Evolutionary conservation across 2,797 vertebrate genomes (phyloP), one percentile per base, ranked within the genome.

Genomic region (Fringilla coelebs): DNA sequence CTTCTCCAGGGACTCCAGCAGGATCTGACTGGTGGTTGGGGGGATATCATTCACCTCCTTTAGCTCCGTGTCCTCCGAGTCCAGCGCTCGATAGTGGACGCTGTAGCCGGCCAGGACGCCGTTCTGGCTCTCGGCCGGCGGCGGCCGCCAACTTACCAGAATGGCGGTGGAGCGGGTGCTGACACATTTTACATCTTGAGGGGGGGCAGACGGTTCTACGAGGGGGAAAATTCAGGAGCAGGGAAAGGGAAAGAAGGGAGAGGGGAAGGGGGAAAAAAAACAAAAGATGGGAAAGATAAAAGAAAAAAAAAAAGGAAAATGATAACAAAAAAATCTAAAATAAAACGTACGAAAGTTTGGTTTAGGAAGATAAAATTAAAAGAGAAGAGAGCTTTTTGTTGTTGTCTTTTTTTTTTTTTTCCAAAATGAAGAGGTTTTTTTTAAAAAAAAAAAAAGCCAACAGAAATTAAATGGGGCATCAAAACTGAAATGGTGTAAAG

Each of bases 101-200:
- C 98, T 98, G 98, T 99, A 99, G 96, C 99, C 99, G 95, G 97
- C 98, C 98, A 99, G 98, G 98, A 97, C 97, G 91, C 99, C 99
- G 83, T 99, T 99, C 97, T 99, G 99, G 98, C 98, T 99, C 94
- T 98, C 98, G 95, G 98, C 97, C 88, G 99, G 98, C 60, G 99
- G 99, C 93, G 99, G 98, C 97, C 92, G 98, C 99, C 99, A 99
- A 99, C 99, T 99, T 99, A 99, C 99, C 99, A 99, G 98, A 98
- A 99, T 98, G 98, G 98, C 98, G 94, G 99, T 99, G 98, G 99
- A 99, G 98, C 98, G 99, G 97, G 98, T 97, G 98, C 98, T 99
- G 98, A 98, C 98, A 97, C 99, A 99, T 98, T 99, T 99, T 98
- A 99, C 98, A 95, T 99, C 99, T 98, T 99, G 99, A 98, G 99